Evolutionary conservation across 2,888 invertebrate species (phyloP).

Genomic region (Tuta absoluta): DNA sequence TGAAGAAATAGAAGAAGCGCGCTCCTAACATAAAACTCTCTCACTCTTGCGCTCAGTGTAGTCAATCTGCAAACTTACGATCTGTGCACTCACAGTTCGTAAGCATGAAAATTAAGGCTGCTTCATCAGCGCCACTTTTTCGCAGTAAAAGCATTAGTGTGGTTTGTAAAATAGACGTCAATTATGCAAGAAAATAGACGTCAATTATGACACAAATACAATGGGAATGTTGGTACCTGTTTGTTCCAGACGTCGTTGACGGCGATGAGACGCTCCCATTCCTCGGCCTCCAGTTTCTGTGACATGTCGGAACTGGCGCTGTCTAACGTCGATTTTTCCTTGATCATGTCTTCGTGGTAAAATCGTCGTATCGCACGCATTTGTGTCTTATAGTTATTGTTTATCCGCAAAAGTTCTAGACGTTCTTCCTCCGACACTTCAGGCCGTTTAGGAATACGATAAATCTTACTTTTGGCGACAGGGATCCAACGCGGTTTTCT

Average conservation of each 20-base stretch:
- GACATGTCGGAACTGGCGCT: conserved; percentile 80
- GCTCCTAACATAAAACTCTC: no score
- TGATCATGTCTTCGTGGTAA: conserved; percentile 77
- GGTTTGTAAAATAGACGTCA: no score
- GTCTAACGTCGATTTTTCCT: conserved; percentile 72
- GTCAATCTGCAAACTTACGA: no score
- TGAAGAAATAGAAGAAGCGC: no score
- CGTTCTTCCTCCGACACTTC: conserved; percentile 83
- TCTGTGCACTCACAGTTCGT: no score
- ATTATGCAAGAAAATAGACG: no score
- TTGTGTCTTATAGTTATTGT: conserved; percentile 86
- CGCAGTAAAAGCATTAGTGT: no score
- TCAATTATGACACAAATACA: no score
- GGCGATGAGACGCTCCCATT: conserved; percentile 81
- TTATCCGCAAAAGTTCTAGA: conserved; percentile 84
- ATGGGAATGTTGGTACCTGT: conserved; percentile 56
- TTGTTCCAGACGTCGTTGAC: conserved; percentile 88
- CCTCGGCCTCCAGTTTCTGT: conserved; percentile 81
- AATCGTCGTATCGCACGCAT: conserved; percentile 80
- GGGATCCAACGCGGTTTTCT: conserved; percentile 91
- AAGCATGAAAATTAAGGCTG: no score
- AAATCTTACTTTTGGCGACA: conserved; percentile 89
- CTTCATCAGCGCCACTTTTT: no score
- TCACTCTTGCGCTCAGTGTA: no score
- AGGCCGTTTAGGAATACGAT: conserved; percentile 84